Evolutionary conservation across 1,140 invertebrate genomes (phyloP), one percentile per base, ranked within the genome.

Genomic region (Ceratosolen solmsi): DNA sequence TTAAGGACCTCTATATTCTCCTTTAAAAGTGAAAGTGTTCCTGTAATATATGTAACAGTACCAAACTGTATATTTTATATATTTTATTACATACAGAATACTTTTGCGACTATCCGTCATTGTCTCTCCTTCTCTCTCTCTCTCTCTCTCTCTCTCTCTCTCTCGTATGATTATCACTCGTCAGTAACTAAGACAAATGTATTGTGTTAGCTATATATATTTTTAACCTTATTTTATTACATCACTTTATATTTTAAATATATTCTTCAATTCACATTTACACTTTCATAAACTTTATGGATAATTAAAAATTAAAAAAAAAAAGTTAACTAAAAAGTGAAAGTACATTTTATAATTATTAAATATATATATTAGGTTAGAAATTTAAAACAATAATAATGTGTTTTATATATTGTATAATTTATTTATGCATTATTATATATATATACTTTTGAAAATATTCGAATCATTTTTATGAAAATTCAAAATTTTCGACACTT

Each of bases 221-320:
- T 79, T 79, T 79, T 25, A 60, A 38, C 25, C 38, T 60, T 51
- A 25, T 17, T 72, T 2, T 13, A 13, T 79, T 79, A 30, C 77
- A 38, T 60, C 68, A 79, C 54, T 60, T 25, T 71, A 79, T 79
- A 68, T 33, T 71, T 49, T 79, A 79, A 79, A 71, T 68, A 79
- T 71, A 60, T 75, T 56, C 27, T 68, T 25, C 33, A 20, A 20
- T 38, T 68, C 11, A 46, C 25, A 38, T 60, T 30, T 63, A 41
- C 25, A 65, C 49, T 76, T 58, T 15, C 1, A 22, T 9, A 9
- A 11, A n/a, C 20, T 38, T 27, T 68, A 36, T 38, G 0, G 11
- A 68, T 38, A 11, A 9, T 68, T 38, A 22, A 68, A 3, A 7
- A 38, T 13, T 68, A 0, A 36, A 68, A 22, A n/a, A n/a, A n/a